Evolutionary conservation across 1,140 invertebrate species (phyloP), one percentile per base, ranked within the genome.

Genomic region (Planococcus citri): DNA sequence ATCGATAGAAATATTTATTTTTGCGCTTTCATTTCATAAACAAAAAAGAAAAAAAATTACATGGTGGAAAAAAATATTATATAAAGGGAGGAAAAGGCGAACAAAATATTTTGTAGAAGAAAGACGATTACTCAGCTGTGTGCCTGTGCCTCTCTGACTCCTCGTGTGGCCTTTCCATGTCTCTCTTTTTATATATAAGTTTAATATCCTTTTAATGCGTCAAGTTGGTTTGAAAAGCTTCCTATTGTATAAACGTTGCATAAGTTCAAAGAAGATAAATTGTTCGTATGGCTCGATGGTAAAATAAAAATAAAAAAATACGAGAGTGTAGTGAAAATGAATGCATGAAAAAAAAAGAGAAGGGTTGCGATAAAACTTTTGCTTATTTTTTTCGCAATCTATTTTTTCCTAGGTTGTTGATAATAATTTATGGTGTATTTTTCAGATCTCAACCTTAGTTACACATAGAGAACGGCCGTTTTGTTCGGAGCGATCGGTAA

Each of bases 371-470:
- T 51, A 20, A 6, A 51, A 51, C 6, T 51, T 37, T n/a, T 51
- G 12, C 41, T 51, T 51, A 51, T 51, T 51, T 51, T 51, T 51
- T 51, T 51, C 41, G 6, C 17, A 51, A 51, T 51, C n/a, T 51
- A 51, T 51, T 51, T n/a, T n/a, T n/a, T 51, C 6, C 41, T 33
- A 20, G 41, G 12, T 51, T 20, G 41, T 14, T 6, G 6, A 8
- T 37, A 37, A 51, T 51, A 51, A 51, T 51, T 51, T 51, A 51
- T 51, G 12, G n/a, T 51, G 41, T 51, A 51, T 51, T 51, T 51
- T 51, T 12, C 82, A 96, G 93, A 95, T 96, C 74, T 94, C 93
- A 72, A 93, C 91, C 37, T 82, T 96, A 77, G 90, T 95, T 21
- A 85, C 84, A 73, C 82, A 84, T 74, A 71, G 77, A 37, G 77